phyloP scores from a whole-genome alignment of 2,113 vertebrate species.

The Cygnus buccinator region DNA sequence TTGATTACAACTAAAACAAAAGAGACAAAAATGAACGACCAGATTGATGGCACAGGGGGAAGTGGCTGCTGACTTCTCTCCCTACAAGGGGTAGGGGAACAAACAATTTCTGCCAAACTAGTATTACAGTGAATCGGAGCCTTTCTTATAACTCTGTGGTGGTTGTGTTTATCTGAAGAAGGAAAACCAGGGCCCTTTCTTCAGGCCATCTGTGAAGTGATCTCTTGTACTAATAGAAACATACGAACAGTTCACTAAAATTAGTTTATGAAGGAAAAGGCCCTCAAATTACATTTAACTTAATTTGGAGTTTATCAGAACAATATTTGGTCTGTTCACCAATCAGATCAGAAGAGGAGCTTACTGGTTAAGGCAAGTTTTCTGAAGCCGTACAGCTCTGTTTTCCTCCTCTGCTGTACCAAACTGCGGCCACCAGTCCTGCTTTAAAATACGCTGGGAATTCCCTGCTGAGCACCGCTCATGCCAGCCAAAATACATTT shows the following conservation, averaged over 20 bases:
- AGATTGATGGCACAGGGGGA: neutral
- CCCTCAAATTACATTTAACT: neutral
- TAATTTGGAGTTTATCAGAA: neutral
- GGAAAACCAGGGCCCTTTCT: neutral
- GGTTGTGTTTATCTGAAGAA: neutral
- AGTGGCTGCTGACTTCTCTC: neutral
- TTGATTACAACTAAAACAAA: neutral
- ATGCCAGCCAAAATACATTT: slow-evolving; percentile 6
- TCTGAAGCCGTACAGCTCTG: neutral
- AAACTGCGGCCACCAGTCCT: neutral
- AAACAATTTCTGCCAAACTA: neutral
- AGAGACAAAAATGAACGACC: neutral
- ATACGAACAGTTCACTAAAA: neutral
- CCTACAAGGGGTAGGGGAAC: neutral
- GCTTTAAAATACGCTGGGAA: slow-evolving; percentile 14
- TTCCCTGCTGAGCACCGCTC: slow-evolving; percentile 19
- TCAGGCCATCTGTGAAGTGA: neutral
- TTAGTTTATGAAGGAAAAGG: neutral
- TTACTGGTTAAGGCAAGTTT: neutral
- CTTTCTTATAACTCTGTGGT: neutral
- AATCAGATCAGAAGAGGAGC: neutral
- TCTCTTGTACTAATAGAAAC: neutral
- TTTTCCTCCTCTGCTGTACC: neutral
- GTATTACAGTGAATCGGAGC: neutral
- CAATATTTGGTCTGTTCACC: neutral